Evolutionary conservation across 1,140 invertebrate species (phyloP), one percentile per base, ranked within the genome.

Genomic region (Anastrepha ludens): DNA sequence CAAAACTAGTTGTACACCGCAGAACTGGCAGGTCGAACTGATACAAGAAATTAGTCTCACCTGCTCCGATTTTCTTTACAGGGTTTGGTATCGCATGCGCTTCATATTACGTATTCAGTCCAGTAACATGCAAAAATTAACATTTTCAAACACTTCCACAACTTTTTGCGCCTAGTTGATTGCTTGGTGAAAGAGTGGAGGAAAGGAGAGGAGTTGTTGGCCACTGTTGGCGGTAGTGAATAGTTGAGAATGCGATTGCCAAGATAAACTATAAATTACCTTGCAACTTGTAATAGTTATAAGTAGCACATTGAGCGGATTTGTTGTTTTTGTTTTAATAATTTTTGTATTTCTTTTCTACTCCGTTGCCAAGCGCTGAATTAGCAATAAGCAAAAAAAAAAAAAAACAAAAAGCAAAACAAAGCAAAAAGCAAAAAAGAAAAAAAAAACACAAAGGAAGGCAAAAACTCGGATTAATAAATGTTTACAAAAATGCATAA

Each of bases 271-370:
- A 74, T 74, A 74, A 74, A 50, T 74, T 74, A 74, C 67, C 70
- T 74, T 74, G 70, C 47, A 74, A 74, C 41, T 74, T 47, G 70
- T 74, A 47, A 74, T 50, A 74, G 70, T 74, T 50, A 74, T 74
- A 41, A 74, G 41, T 47, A 74, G 70, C 70, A 8, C 70, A 50
- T n/a, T 74, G 17, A 74, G 70, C 17, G 9, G 15, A n/a, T 74
- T 74, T 50, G 29, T 50, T 11, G 17, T 70, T 70, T 67, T 67
- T 41, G 29, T 3, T 70, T 70, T 20, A 39, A 41, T 39, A 39
- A 47, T 74, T 47, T 41, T 47, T 47, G 11, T 17, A 74, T 74
- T 74, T 74, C 17, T 15, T 29, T n/a, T 74, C 13, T 0, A 74
- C 41, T 20, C 39, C 70, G 17, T 74, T 17, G 70, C 70, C 41